phyloP scores from a whole-genome alignment of 2,797 vertebrate genomes.

The Mus spretus region DNA sequence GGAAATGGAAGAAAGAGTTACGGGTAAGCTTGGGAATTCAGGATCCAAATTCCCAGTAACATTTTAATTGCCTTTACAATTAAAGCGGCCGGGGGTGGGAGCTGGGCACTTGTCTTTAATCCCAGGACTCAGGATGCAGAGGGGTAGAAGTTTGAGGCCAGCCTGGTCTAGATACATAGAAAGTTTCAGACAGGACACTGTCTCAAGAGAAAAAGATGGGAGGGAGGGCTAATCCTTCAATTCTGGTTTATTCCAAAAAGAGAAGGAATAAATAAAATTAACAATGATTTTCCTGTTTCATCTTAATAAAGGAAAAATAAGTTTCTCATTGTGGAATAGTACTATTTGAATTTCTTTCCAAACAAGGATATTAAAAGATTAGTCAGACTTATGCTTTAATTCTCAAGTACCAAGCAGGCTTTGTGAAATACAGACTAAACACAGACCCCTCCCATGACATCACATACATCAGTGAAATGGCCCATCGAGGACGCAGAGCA shows the following conservation, averaged over 20 bases:
- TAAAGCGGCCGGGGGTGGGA: neutral
- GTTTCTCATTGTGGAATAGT: conserved; percentile 66
- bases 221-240: conserved; percentile 5
- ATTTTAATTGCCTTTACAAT: conserved; percentile 33
- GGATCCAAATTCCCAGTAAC: conserved; percentile 53
- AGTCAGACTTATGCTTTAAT: conserved; percentile 73
- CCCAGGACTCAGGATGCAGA: neutral
- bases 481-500: conserved; percentile 62
- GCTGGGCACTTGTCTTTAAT: neutral
- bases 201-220: neutral
- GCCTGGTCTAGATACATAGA: neutral
- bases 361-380: conserved; percentile 74
- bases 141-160: neutral
- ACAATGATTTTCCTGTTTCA: conserved; percentile 66
- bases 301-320: conserved; percentile 55
- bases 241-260: conserved; percentile 53
- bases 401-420: conserved; percentile 65
- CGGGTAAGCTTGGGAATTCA: conserved; percentile 45
- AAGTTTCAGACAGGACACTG: neutral
- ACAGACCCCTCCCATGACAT: conserved; percentile 67
- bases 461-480: conserved; percentile 60
- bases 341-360: conserved; percentile 76
- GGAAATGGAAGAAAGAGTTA: neutral
- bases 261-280: conserved; percentile 44
- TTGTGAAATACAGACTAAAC: conserved; percentile 77